A percentile compares a stretch with the other conserved stretches of the same genome.
Evolutionary conservation across 2,797 vertebrate species (phyloP).

Genomic region (Allobates femoralis): DNA sequence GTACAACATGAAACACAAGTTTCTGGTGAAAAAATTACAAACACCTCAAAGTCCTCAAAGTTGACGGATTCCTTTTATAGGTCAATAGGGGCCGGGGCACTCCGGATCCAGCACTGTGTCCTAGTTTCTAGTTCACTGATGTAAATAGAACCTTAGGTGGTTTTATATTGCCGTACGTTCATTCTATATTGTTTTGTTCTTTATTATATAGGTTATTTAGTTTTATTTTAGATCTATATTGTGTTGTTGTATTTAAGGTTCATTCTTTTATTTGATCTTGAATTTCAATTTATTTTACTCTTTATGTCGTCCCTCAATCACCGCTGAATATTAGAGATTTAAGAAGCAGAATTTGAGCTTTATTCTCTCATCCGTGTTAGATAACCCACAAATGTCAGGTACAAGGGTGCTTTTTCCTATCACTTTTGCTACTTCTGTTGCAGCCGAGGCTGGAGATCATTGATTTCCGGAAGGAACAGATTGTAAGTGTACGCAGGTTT

Average conservation of each 20-base stretch:
- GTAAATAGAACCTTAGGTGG: no score
- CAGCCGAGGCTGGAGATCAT: constrained; percentile 1
- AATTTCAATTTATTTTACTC: neutral
- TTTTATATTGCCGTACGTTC: no score
- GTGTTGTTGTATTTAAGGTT: neutral
- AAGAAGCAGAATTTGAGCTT: no score
- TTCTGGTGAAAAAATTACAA: no score
- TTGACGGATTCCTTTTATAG: no score
- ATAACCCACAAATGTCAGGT: neutral
- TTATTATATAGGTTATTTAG: no score
- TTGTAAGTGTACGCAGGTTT: neutral
- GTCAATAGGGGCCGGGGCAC: no score
- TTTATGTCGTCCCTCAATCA: neutral
- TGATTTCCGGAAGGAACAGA: constrained; percentile 3
- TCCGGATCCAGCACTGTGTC: no score
- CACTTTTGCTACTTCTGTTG: neutral
- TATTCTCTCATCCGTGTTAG: neutral
- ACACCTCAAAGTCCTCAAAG: no score
- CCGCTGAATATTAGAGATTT: neutral
- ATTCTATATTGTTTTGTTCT: no score
- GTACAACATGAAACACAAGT: no score
- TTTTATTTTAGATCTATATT: neutral
- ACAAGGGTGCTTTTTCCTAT: neutral
- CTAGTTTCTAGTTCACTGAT: no score
- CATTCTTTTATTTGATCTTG: neutral